These are phyloP conservation scores for Gallirallus australis DNA, from an alignment of 2,797 vertebrate species.

Conservation along the genomic window DNA sequence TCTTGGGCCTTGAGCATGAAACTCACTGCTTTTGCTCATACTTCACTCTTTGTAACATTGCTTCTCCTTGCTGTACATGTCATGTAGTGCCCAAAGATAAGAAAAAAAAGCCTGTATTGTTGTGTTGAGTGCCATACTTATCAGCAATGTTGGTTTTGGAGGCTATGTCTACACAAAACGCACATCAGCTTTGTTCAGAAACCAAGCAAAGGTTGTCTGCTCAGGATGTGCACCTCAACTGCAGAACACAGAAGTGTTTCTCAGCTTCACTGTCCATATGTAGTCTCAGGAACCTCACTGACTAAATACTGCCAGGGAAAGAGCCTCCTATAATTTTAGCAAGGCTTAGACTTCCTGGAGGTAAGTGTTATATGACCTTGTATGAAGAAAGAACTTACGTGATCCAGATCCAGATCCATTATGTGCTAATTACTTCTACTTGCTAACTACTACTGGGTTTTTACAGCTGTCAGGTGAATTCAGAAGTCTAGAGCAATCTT, in stretches of 20 bases:
- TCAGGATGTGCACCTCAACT: background rate
- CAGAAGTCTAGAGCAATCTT: background rate
- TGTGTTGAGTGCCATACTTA: background rate
- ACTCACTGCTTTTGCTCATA: background rate
- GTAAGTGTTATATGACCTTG: background rate
- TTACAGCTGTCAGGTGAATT: background rate
- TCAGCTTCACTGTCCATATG: background rate
- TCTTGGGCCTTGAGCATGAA: background rate
- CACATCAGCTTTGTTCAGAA: background rate
- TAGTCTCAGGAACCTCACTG: background rate
- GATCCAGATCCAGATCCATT: background rate
- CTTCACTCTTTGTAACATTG: background rate
- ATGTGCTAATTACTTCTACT: background rate
- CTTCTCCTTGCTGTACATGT: background rate
- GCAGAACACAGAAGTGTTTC: background rate
- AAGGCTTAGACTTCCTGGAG: background rate
- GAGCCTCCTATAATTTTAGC: background rate
- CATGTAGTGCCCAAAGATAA: background rate
- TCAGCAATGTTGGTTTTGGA: fast-evolving
- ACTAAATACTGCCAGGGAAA: background rate
- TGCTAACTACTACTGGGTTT: background rate
- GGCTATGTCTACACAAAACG: background rate
- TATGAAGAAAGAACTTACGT: background rate
- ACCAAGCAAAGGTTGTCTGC: fast-evolving
- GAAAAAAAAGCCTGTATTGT: background rate